Evolutionary conservation across 2,113 vertebrate genomes (phyloP).

Genomic region (Malurus alboscapulatus): DNA sequence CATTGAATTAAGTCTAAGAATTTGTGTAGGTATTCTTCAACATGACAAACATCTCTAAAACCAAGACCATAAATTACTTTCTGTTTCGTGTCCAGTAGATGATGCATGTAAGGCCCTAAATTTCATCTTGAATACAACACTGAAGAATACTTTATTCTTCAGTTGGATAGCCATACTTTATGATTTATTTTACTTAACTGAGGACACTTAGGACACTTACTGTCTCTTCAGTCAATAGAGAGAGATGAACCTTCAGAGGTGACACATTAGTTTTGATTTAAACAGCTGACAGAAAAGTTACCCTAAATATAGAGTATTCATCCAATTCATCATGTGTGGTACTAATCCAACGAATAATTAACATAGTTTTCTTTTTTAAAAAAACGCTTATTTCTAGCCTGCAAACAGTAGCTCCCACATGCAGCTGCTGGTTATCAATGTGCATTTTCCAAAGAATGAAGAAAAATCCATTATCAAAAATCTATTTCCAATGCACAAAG

Average conservation of each 20-base stretch:
- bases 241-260: neutral
- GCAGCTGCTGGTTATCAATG: neutral
- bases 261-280: neutral
- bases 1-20: neutral
- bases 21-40: neutral
- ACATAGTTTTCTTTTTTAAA: fast-evolving
- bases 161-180: neutral
- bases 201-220: neutral
- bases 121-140: neutral
- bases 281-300: neutral
- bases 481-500: neutral
- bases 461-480: neutral
- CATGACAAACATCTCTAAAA: neutral
- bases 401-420: neutral
- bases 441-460: neutral
- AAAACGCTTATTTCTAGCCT: neutral
- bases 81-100: neutral
- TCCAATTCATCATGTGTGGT: neutral
- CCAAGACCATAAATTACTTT: neutral
- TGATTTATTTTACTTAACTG: neutral
- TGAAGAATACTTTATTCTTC: neutral
- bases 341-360: conserved; percentile 11
- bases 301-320: neutral
- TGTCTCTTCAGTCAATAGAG: neutral
- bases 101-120: neutral